A percentile compares a stretch with the other conserved stretches of the same genome.
Evolutionary conservation across 2,888 invertebrate species (phyloP).

Genomic region (Epistrophe eligans): DNA sequence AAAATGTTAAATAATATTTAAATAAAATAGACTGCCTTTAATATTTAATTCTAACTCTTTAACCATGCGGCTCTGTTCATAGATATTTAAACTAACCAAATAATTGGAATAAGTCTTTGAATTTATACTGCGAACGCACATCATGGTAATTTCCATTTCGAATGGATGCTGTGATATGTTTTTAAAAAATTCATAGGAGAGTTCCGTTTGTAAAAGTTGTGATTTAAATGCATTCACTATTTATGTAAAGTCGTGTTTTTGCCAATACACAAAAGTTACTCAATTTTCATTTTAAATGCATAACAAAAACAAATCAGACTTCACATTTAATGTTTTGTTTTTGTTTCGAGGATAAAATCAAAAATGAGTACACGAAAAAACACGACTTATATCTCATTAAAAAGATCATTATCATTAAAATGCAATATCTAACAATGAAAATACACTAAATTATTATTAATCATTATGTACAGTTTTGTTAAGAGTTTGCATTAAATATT

Average conservation of each 20-base stretch:
- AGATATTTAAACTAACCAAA: background rate
- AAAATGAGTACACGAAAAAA: background rate
- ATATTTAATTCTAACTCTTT: conserved; percentile 53
- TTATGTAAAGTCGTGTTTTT: background rate
- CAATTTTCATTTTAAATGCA: background rate
- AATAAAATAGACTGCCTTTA: conserved; percentile 59
- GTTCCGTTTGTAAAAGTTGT: background rate
- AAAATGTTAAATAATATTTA: conserved; percentile 46
- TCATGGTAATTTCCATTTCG: background rate
- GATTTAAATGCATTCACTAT: background rate
- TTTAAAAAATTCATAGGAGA: background rate
- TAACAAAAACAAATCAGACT: background rate
- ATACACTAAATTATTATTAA: conserved; percentile 15
- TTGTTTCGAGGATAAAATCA: background rate
- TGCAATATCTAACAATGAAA: conserved; percentile 53
- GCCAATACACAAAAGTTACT: background rate
- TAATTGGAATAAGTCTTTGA: background rate
- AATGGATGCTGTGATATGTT: background rate
- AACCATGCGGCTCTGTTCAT: conserved; percentile 42
- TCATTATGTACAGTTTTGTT: conserved; percentile 32
- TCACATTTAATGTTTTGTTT: background rate
- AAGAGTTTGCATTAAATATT: conserved; percentile 40
- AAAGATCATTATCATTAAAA: conserved; percentile 46
- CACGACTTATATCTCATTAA: background rate
- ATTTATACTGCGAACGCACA: background rate